A percentile compares a stretch with the other conserved stretches of the same genome.
Conservation (phyloP, 2,113 vertebrate genomes). For the Peromyscus californicus region DNA sequence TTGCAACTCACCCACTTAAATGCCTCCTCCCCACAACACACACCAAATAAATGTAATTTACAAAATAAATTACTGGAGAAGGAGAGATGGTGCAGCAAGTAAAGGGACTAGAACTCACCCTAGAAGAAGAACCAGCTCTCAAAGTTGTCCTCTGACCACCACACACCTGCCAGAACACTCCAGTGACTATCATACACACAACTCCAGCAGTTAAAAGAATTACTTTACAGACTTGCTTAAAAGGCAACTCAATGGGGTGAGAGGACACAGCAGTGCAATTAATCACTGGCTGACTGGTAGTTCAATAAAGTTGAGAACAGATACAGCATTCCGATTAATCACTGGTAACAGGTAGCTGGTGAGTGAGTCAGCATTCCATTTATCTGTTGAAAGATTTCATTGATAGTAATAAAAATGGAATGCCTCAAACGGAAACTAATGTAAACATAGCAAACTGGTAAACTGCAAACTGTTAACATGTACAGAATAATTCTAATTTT, state of each 20-base stretch:
- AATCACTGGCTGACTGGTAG: not conserved
- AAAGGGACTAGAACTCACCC: not conserved
- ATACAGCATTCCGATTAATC: not conserved
- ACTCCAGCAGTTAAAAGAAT: not conserved
- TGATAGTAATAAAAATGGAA: not conserved
- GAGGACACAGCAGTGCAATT: not conserved
- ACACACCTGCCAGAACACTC: not conserved
- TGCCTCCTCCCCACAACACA: not conserved
- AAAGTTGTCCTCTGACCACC: not conserved
- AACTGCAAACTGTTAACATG: not conserved
- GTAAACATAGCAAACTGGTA: not conserved
- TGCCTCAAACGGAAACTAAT: not conserved
- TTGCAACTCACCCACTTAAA: not conserved
- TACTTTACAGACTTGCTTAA: no score
- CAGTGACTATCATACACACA: not conserved
- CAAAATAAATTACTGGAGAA: not conserved
- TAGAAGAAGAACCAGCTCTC: not conserved
- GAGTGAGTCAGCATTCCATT: not conserved
- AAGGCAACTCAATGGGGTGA: not conserved
- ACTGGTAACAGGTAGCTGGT: not conserved
- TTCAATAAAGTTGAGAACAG: not conserved
- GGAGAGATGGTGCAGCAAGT: not conserved
- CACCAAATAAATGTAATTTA: not conserved
- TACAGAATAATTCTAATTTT: not conserved
- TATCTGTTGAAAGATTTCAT: not conserved